These are phyloP conservation scores for Rhopalosiphum maidis DNA, from an alignment of 1,140 invertebrate species.

Conservation along the genomic window DNA sequence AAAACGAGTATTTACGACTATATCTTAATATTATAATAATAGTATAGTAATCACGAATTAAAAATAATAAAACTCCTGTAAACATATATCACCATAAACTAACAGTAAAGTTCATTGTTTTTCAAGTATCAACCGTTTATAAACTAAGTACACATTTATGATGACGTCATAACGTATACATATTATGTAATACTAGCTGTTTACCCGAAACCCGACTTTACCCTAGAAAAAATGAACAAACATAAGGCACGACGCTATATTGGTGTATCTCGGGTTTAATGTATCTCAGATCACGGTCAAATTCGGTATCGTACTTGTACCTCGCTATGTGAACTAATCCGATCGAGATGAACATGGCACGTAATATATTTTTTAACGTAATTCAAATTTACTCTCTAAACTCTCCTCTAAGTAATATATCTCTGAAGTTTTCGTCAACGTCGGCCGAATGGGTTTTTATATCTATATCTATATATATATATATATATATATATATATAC, in stretches of 20 bases:
- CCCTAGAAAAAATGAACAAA: neutral
- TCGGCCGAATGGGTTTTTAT: too few relatives aligned
- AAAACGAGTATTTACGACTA: neutral
- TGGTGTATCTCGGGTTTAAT: neutral
- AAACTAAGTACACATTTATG: neutral
- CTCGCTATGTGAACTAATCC: too few relatives aligned
- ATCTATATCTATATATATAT: too few relatives aligned
- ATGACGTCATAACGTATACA: neutral
- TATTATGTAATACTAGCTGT: neutral
- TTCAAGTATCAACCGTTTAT: neutral
- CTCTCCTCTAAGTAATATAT: too few relatives aligned
- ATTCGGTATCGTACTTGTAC: neutral
- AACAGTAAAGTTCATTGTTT: neutral
- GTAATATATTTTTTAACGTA: neutral
- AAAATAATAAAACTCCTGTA: neutral
- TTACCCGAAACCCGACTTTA: neutral
- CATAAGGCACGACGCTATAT: neutral
- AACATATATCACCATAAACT: neutral
- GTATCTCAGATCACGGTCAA: neutral
- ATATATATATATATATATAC: too few relatives aligned
- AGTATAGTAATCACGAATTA: neutral
- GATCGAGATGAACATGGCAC: neutral
- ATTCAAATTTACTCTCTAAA: too few relatives aligned
- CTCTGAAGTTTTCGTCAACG: too few relatives aligned
- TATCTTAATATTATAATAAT: neutral